A percentile compares a stretch with the other conserved stretches of the same genome.
Conservation (phyloP, 1,140 invertebrate species). For the Ceratina australensis region DNA sequence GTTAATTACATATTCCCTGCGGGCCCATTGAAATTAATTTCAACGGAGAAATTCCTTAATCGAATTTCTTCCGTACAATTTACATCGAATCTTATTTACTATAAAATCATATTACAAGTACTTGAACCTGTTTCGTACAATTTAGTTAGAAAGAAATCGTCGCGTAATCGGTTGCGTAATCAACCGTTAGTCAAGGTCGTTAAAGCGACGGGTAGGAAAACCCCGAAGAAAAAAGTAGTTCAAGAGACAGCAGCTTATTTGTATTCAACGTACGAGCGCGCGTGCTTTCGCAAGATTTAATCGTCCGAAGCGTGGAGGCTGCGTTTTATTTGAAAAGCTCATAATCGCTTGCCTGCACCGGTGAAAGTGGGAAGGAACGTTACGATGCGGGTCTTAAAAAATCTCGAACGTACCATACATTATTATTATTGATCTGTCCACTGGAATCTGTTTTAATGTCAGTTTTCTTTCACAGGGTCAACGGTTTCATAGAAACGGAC, state of each 20-base stretch:
- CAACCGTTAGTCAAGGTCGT: conserved; percentile 9
- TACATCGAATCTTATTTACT: too few species aligned
- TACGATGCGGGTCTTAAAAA: not conserved
- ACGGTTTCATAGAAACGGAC: too few species aligned
- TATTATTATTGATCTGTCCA: too few species aligned
- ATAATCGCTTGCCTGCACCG: conserved; percentile 15
- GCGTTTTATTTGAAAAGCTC: conserved; percentile 38
- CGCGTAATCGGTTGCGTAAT: conserved; percentile 10
- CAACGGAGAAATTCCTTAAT: not conserved
- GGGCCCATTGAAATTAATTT: not conserved
- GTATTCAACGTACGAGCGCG: not conserved
- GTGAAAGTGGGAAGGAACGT: conserved; percentile 31
- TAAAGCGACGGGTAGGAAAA: not conserved
- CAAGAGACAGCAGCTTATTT: not conserved
- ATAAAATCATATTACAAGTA: too few species aligned
- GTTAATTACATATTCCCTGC: conserved; percentile 11
- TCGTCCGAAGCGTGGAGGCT: not conserved
- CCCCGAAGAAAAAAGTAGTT: not conserved
- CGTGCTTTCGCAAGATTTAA: conserved; percentile 12
- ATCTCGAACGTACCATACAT: not conserved
- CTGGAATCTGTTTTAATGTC: too few species aligned
- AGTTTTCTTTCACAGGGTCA: too few species aligned
- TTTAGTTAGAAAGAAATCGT: too few species aligned
- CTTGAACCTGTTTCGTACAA: too few species aligned
- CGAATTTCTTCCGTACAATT: too few species aligned